Conservation (phyloP, 2,888 invertebrate genomes). For the Biston stratarius region DNA sequence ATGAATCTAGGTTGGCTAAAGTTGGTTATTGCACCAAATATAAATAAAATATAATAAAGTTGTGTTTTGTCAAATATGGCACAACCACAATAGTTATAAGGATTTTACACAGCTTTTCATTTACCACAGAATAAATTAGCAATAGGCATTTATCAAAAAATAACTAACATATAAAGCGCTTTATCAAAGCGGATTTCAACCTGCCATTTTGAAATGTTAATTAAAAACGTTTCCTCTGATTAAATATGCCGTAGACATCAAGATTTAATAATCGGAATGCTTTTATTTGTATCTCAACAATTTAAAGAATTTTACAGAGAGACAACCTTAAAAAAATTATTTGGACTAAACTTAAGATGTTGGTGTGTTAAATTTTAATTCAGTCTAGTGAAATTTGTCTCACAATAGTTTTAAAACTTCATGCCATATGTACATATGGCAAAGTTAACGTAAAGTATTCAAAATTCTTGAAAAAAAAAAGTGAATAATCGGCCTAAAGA, state of each 20-base stretch:
- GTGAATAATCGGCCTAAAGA: too few relatives aligned
- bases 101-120: too few relatives aligned
- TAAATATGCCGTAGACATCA: conserved; percentile 23
- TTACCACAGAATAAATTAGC: not conserved
- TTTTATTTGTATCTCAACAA: conserved; percentile 25
- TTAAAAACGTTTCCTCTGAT: conserved; percentile 13
- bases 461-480: too few relatives aligned
- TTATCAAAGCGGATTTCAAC: conserved; percentile 4
- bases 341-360: not conserved
- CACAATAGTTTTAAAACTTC: not conserved
- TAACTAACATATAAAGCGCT: not conserved
- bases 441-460: too few relatives aligned
- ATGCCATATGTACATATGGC: not conserved
- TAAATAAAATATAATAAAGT: too few relatives aligned
- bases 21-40: too few relatives aligned
- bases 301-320: not conserved
- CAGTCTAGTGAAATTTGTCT: not conserved
- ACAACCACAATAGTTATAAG: too few relatives aligned
- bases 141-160: not conserved
- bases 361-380: too few relatives aligned
- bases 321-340: not conserved
- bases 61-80: too few relatives aligned
- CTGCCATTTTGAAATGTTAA: conserved; percentile 16
- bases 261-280: conserved; percentile 25
- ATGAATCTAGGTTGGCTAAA: too few relatives aligned